Evolutionary conservation across 2,113 vertebrate species (phyloP), one percentile per base, ranked within the genome.

Genomic region (Chaetodon trifascialis): DNA sequence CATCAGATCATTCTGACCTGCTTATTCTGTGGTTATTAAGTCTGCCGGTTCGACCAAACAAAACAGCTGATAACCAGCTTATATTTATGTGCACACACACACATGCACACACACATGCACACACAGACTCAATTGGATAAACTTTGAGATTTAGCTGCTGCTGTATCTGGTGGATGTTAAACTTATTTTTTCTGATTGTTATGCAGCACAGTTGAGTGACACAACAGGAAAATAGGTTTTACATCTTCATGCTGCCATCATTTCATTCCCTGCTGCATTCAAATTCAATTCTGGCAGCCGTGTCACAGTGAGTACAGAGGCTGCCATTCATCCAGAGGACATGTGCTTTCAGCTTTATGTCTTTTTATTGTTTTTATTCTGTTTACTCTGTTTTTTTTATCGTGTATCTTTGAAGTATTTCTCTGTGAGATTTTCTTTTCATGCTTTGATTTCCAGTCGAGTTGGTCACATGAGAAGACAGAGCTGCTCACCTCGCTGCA

Each of bases 401-500:
- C 30, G 52, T n/a, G 9, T 25, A 52, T 44, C 34, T 49, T n/a
- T 47, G 51, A 63, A 25, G 51, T 70, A 60, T 40, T 34, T 40
- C 34, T 74, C 25, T 4, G 19, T 1, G 1, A 17, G 23, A 25
- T 42, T 44, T 21, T 44, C 38, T 17, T 38, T 42, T 77, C 23
- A 47, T 19, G 72, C 12, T 40, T 80, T 30, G 6, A 23, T 40
- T 21, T 54, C 11, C 44, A 6, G 25, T 42, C 34, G 9, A 52
- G 42, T 49, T 14, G 58, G 23, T 7, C 11, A 40, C 3, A 5
- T 54, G 42, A 66, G 38, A 51, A 76, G 15, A 54, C 34, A 34
- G 60, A 77, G 73, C 44, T 66, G 93, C 96, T 89, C 95, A 98
- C 98, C 97, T 99, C 97, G 5, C 95, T 96, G 91, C 98, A 99